Base-by-base conservation (phyloP, 2,797 vertebrate species). In the Streptopelia turtur region DNA sequence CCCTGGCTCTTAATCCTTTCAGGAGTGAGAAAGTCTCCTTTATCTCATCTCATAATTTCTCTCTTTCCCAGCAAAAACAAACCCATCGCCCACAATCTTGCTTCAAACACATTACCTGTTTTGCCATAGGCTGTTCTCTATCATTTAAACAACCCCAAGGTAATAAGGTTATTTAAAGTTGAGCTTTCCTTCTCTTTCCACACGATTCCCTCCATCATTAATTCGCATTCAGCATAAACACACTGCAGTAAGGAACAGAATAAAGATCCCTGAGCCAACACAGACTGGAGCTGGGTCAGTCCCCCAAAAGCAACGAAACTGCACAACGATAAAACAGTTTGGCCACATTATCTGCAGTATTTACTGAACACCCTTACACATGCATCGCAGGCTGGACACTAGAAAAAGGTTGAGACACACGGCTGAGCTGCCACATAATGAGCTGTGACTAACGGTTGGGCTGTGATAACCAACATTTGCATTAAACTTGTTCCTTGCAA, bases 131-230 rank as follows among this genome's bases (percentile, higher is more conserved):
- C 52, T 89, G 16, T 27, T 87, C 92, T 89, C 85, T 33, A 41
- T 24, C 63, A 50, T 56, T 95, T 90, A 63, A 95, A 94, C 55
- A 79, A 87, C 80, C 80, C 63, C 66, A 59, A 41, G 76, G 76
- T 57, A 93, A 45, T 68, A 60, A 83, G 45, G 68, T 33, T 78
- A 89, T 80, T 93, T 70, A 53, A 59, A 93, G 47, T 43, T 43
- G 2, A 84, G 63, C 78, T 61, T 30, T 59, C 49, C 24, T 71
- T 53, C 74, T 45, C 61, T 74, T 53, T 47, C 77, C 65, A 68
- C 57, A 31, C 79, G 50, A 27, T 39, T 92, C 55, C 59, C 57
- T 55, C 55, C 53, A 24, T 43, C 72, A 28, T 75, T 71, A 75
- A 57, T n/a, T 65, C 80, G 53, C 57, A 30, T 57, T 69, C 37